Evolutionary conservation across 2,113 vertebrate genomes (phyloP), one percentile per base, ranked within the genome.

Genomic region (Centropus bengalensis): DNA sequence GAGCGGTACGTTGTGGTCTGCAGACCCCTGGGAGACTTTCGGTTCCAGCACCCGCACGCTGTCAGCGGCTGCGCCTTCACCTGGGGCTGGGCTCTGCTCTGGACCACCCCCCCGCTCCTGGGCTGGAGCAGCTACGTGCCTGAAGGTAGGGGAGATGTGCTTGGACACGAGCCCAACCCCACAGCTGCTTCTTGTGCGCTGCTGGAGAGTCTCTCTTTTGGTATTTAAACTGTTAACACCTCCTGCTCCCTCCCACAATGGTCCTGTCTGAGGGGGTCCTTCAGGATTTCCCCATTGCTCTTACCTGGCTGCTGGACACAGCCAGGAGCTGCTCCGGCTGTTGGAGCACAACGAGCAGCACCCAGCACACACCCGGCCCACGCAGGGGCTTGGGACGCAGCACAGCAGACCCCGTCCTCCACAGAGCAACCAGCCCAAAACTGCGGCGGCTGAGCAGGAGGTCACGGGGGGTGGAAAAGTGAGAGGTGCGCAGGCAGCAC

Each of bases 121-220:
- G 97, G 97, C 42, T 98, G 97, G 97, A 95, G 97, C 93, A 98
- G 97, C 93, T 98, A 97, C 2, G 95, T 98, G 59, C 97, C 97
- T 1, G 96, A 98, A 97, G 97, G 97, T 98, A 92, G 56, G 92
- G 28, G 7, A 67, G 75, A 17, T 26, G 54, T 0, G 3, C 30
- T 21, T 8, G 8, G 20, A 4, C 1, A 1, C 2, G 24, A 8
- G 15, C 24, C 54, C 56, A 44, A 14, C 12, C 6, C 40, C 8
- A 4, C 22, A 3, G 52, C 5, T 38, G 13, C 32, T 20, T 38
- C 47, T 28, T 14, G 11, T 1, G 0, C 3, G 3, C 4, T 1
- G 0, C 3, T 67, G 60, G 56, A 56, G 56, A 23, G 26, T 4
- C 3, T 12, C 49, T 28, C 2, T 6, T 52, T 27, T 56, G 51